Percentiles rank a stretch among this genome's conserved stretches.
phyloP scores from a whole-genome alignment of 2,797 vertebrate species.

The Sorex maritimensis region DNA sequence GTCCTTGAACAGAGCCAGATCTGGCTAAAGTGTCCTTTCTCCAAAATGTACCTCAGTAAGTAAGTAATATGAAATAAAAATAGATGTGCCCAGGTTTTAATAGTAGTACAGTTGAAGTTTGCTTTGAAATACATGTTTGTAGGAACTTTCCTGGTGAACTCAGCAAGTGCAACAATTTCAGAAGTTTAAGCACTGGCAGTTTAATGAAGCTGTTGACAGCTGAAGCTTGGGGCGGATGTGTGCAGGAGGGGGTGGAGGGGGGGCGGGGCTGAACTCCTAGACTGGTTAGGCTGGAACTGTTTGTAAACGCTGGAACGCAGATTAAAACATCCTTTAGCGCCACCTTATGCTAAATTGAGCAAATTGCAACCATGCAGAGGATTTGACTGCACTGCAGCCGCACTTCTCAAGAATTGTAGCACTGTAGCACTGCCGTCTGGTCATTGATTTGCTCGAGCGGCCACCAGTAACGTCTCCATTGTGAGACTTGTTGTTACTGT shows the following conservation, averaged over 20 bases:
- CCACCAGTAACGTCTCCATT: too few relatives aligned
- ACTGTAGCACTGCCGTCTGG: too few relatives aligned
- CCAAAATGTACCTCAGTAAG: too few relatives aligned
- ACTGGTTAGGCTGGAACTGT: neutral
- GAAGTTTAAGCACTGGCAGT: neutral
- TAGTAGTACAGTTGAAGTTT: neutral
- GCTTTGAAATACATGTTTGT: constrained; percentile 17
- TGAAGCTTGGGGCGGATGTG: neutral
- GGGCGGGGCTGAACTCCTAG: neutral
- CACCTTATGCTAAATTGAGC: constrained; percentile 59
- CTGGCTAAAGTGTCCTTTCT: too few relatives aligned
- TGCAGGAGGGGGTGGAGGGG: neutral
- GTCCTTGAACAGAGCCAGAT: too few relatives aligned
- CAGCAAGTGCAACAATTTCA: constrained; percentile 18
- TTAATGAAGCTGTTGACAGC: constrained; percentile 19
- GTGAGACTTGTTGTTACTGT: too few relatives aligned
- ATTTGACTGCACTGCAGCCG: neutral
- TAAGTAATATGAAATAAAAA: too few relatives aligned
- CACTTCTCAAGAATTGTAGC: neutral
- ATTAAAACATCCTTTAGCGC: constrained; percentile 67
- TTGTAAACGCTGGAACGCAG: neutral
- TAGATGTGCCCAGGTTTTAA: neutral
- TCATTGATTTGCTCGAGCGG: too few relatives aligned
- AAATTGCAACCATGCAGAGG: constrained; percentile 48
- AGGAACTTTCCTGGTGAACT: neutral